Conservation (phyloP, 2,888 invertebrate genomes). For the Exocentrus adspersus region DNA sequence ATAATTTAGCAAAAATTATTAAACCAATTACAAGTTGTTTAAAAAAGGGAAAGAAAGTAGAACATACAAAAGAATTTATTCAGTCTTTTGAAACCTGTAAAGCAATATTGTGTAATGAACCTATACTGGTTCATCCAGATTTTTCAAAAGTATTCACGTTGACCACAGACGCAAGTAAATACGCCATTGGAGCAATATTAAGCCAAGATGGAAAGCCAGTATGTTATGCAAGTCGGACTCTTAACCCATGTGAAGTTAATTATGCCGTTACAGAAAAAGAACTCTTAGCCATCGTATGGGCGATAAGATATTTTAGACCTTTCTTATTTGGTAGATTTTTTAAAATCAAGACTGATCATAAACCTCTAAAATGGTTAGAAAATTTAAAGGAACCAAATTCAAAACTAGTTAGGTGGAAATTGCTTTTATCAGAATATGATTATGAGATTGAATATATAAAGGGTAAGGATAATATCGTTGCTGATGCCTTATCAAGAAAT, state of each 20-base stretch:
- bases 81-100: conserved; percentile 3
- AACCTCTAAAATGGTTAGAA: conserved; percentile 12
- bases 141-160: conserved; percentile 2
- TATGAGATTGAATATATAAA: conserved; percentile 7
- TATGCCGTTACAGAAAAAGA: conserved; percentile 4
- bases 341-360: conserved; percentile 4
- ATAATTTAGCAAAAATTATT: too few relatives aligned
- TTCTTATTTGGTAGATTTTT: conserved; percentile 2
- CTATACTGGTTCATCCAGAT: neutral
- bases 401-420: conserved; percentile 8
- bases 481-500: conserved; percentile 13
- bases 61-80: conserved; percentile 9
- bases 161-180: too few relatives aligned
- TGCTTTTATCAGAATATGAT: conserved; percentile 4
- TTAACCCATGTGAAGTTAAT: conserved; percentile 7
- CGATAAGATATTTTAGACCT: neutral
- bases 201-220: conserved; percentile 5
- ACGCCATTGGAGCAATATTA: neutral
- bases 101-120: neutral
- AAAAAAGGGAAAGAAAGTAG: conserved; percentile 7
- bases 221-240: conserved; percentile 2
- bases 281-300: neutral
- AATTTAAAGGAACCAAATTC: conserved; percentile 16
- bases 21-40: conserved; percentile 12
- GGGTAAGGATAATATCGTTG: conserved; percentile 1